Evolutionary conservation across 2,888 invertebrate genomes (phyloP).

Genomic region (Pimpla rufipes): DNA sequence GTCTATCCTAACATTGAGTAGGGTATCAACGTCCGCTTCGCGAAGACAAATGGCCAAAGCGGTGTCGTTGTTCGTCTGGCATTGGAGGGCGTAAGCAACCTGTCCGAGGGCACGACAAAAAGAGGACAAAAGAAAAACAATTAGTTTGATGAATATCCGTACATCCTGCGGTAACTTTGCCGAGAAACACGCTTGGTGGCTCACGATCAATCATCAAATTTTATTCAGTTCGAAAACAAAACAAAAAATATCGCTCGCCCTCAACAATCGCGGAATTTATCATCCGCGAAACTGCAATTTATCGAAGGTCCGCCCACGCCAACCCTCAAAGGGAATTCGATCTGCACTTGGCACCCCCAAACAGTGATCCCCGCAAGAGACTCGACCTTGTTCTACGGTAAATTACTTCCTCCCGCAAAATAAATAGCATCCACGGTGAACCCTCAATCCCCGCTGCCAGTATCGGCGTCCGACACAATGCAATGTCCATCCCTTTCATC

Average conservation of each 20-base stretch:
- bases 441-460: background rate
- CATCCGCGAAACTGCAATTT: background rate
- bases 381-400: background rate
- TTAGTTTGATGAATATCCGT: background rate
- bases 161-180: too few relatives aligned
- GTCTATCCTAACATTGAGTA: constrained; percentile 81
- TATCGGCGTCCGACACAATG: background rate
- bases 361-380: background rate
- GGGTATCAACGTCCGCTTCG: constrained; percentile 79
- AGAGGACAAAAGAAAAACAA: background rate
- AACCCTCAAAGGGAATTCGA: background rate
- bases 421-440: background rate
- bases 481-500: background rate
- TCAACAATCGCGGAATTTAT: background rate
- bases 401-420: constrained; percentile 25
- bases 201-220: too few relatives aligned
- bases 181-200: too few relatives aligned
- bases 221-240: background rate
- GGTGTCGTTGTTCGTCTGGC: constrained; percentile 88
- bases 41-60: constrained; percentile 87
- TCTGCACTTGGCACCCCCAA: background rate
- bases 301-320: too few relatives aligned
- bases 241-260: background rate
- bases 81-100: constrained; percentile 91
- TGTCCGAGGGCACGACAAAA: constrained; percentile 67